Evolutionary conservation across 2,797 vertebrate genomes (phyloP), one percentile per base, ranked within the genome.

Genomic region (Muraenolepis orangiensis): DNA sequence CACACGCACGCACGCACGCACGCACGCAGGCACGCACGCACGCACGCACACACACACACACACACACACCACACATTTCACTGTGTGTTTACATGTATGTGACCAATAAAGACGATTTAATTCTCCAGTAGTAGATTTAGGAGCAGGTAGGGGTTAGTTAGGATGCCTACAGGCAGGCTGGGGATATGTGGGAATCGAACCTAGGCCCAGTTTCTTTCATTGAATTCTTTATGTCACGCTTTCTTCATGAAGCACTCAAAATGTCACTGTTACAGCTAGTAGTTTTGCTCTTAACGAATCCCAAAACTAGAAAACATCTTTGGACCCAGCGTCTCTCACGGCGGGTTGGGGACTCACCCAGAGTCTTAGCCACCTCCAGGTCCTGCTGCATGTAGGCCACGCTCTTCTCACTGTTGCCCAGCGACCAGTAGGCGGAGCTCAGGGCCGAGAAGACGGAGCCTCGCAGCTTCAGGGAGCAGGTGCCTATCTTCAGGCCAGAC

Each of bases 321-420:
- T 42, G n/a, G n/a, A n/a, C n/a, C 32, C 32, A 34, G 32, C 3
- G 3, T 8, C 32, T 34, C 32, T 34, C 3, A 34, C 8, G 32
- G 3, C 51, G 2, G 20, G n/a, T n/a, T n/a, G 2, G 20, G 18
- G 29, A 67, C 66, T 20, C 81, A 90, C 88, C 87, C 82, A 89
- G 76, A 3, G 95, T 96, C 92, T 97, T 98, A 90, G 97, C 96
- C 69, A 98, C 97, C 34, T 98, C 96, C 93, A 99, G 92, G 92
- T 99, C 97, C 89, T 98, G 97, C 87, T 96, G 96, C 97, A 99
- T 99, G 92, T 97, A 98, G 79, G 93, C 93, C 70, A 95, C 94
- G 84, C 97, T 98, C 88, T 96, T 98, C 91, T 99, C 97, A 0
- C 95, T 91, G 81, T 96, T 96, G 57, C 96, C 96, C 0, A 99